phyloP scores from a whole-genome alignment of 2,888 invertebrate genomes.

The Trichogramma evanescens region DNA sequence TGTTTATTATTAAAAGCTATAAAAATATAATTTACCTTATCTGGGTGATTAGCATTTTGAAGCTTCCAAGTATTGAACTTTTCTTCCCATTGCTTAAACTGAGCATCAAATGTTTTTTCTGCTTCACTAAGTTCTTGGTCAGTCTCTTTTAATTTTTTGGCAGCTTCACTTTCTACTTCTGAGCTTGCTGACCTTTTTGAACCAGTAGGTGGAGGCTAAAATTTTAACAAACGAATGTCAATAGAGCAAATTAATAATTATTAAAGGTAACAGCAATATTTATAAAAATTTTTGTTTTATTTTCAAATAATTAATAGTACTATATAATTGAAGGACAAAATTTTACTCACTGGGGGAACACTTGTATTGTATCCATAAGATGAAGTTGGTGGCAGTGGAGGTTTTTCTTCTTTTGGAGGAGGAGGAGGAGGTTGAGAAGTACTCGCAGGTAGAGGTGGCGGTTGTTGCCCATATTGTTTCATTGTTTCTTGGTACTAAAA shows the following conservation, averaged over 20 bases:
- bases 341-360: slow-evolving; percentile 38
- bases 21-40: slow-evolving; percentile 55
- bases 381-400: slow-evolving; percentile 48
- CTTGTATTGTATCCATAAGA: slow-evolving; percentile 30
- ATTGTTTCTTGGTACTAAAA: slow-evolving; percentile 53
- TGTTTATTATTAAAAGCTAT: not conserved
- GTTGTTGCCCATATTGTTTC: slow-evolving; percentile 39
- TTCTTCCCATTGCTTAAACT: slow-evolving; percentile 86
- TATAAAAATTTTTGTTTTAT: not conserved
- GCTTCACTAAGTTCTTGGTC: slow-evolving; percentile 54
- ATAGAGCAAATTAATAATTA: not conserved
- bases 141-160: slow-evolving; percentile 37
- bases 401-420: slow-evolving; percentile 46
- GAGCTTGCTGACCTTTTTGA: slow-evolving; percentile 34
- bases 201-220: slow-evolving; percentile 18
- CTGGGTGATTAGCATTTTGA: slow-evolving; percentile 86
- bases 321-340: not conserved
- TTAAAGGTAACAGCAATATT: not conserved
- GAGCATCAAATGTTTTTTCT: slow-evolving; percentile 79
- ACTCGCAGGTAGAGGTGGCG: slow-evolving; percentile 38
- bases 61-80: slow-evolving; percentile 88
- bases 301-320: not conserved
- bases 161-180: slow-evolving; percentile 33
- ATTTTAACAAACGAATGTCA: not conserved
- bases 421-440: slow-evolving; percentile 43